Evolutionary conservation across 1,140 invertebrate species (phyloP).

Genomic region (Drosophila erecta): DNA sequence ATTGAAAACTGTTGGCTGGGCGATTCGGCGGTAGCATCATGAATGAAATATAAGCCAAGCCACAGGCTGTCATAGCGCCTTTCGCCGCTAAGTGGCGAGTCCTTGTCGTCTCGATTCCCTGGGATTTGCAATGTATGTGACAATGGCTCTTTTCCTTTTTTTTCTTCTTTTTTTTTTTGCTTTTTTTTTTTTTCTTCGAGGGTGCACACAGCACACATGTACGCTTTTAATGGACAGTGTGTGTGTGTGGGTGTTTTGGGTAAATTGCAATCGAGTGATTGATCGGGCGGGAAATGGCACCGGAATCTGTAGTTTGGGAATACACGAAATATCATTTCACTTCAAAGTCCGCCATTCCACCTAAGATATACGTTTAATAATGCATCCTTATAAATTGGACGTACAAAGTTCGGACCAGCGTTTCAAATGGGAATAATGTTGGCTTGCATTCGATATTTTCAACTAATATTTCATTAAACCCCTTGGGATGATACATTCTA

Average conservation of each 20-base stretch:
- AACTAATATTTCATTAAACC: background rate
- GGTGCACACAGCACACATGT: conserved; percentile 2
- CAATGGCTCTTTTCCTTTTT: background rate
- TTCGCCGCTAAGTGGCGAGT: conserved; percentile 64
- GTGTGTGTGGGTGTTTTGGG: conserved; percentile 1
- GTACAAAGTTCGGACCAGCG: background rate
- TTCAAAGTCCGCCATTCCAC: conserved; percentile 8
- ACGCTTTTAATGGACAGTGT: conserved; percentile 15
- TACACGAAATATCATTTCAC: conserved; percentile 39
- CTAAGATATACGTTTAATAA: conserved; percentile 21
- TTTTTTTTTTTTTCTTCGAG: background rate
- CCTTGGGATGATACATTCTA: too few species aligned
- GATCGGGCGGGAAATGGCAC: conserved; percentile 44
- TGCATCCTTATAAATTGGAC: conserved; percentile 3
- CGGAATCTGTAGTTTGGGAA: conserved; percentile 43
- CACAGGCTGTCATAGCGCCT: conserved; percentile 63
- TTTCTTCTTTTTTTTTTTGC: too few species aligned
- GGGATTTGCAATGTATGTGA: conserved; percentile 27
- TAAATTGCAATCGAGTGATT: conserved; percentile 42
- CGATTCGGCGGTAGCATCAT: conserved; percentile 44
- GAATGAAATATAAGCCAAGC: conserved; percentile 76
- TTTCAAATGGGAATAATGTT: background rate
- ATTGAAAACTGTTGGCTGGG: conserved; percentile 64
- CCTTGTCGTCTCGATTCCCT: conserved; percentile 30
- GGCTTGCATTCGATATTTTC: too few species aligned